phyloP scores from a whole-genome alignment of 2,113 vertebrate genomes.

The Nansenia antarctica region DNA sequence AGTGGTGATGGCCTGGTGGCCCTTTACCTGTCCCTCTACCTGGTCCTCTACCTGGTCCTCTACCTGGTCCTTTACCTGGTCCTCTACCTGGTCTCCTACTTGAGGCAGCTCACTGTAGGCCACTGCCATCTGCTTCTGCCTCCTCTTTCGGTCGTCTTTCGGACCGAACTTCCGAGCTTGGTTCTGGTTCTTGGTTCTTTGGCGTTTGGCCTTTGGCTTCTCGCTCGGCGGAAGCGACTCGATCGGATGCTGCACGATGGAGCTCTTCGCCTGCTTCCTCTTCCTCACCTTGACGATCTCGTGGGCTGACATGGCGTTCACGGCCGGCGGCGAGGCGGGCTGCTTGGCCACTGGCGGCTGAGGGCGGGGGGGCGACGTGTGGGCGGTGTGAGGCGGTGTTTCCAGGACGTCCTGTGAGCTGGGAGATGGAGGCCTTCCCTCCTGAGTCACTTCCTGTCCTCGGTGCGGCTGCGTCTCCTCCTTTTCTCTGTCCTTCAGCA shows the following conservation, averaged over 20 bases:
- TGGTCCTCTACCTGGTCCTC: no score
- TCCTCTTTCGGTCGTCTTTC: constrained; percentile 64
- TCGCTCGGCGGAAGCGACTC: constrained; percentile 44
- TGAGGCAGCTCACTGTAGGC: constrained; percentile 36
- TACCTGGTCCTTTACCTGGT: background rate
- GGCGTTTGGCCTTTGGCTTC: constrained; percentile 58
- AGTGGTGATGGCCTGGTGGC: no score
- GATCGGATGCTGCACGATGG: constrained; percentile 53
- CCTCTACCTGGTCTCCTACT: constrained; percentile 23
- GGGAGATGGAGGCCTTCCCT: background rate
- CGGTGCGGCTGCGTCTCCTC: constrained; percentile 8
- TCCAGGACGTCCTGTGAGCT: background rate
- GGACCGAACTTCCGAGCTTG: constrained; percentile 68
- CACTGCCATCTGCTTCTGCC: constrained; percentile 41
- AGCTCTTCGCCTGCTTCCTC: constrained; percentile 56
- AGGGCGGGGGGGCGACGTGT: background rate
- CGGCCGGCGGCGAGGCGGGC: constrained; percentile 36
- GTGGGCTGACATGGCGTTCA: constrained; percentile 68
- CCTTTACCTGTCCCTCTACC: no score
- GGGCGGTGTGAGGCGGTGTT: background rate
- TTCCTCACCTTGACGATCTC: constrained; percentile 70
- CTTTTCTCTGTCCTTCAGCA: constrained; percentile 1
- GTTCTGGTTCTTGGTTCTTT: constrained; percentile 57
- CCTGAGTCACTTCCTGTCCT: background rate
- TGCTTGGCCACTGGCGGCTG: constrained; percentile 27